Evolutionary conservation across 2,113 vertebrate genomes (phyloP), one percentile per base, ranked within the genome.

Genomic region (Gobius niger): DNA sequence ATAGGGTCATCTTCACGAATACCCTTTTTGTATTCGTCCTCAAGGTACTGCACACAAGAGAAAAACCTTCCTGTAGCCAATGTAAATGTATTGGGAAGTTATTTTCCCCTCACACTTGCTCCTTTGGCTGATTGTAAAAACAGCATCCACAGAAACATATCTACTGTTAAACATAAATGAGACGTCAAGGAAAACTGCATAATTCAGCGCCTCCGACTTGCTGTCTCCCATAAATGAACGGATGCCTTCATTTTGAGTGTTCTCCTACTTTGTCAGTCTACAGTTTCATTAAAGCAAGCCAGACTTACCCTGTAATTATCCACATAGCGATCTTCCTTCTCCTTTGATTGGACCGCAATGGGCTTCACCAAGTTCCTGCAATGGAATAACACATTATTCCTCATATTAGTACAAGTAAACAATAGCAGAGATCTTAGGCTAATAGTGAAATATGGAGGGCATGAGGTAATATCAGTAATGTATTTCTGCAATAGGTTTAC

Each of bases 281-380:
- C 24, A 13, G 12, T 40, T 40, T 7, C 54, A 57, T 40, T 40
- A 60, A 60, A 42, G 14, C 40, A 44, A 42, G 8, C 5, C 24
- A 13, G 62, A 54, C 63, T 54, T 91, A 99, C 98, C 94, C 91
- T 96, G 52, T 98, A 99, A 60, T 98, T 99, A 83, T 98, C 96
- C 77, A 99, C 96, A 5, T 99, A 99, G 18, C 98, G 95, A 82
- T 99, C 98, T 71, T 99, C 98, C 79, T 99, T 99, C 84, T 98
- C 97, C 84, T 99, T 99, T 13, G 95, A 98, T 75, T 99, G 98
- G 53, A 99, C 98, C 13, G 98, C 98, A 14, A 99, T 99, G 16
- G 98, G 98, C 82, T 99, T 99, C 77, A 83, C 91, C 67, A 99
- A 91, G 81, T 96, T 99, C 90, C 98, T 99, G 87, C 47, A 63